phyloP scores from a whole-genome alignment of 1,140 invertebrate genomes.

The Caenorhabditis latens region DNA sequence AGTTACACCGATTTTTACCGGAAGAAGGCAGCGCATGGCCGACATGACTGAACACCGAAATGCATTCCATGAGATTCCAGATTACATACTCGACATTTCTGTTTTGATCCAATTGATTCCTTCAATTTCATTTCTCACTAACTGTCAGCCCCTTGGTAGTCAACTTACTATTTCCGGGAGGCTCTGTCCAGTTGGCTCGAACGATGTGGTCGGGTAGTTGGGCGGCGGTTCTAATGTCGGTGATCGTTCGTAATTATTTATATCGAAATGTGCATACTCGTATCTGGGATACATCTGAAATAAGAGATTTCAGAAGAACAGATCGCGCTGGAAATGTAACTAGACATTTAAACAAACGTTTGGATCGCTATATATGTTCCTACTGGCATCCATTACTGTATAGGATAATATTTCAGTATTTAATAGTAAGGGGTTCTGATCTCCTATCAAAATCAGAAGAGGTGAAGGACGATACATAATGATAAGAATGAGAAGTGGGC shows the following conservation, averaged over 20 bases:
- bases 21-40: slow-evolving; percentile 27
- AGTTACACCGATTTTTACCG: slow-evolving; percentile 42
- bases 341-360: not conserved
- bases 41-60: slow-evolving; percentile 29
- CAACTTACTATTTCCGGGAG: slow-evolving; percentile 3
- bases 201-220: not conserved
- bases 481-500: slow-evolving; percentile 27
- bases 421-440: not conserved
- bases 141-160: not conserved
- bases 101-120: not conserved
- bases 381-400: not conserved
- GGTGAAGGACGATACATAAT: not conserved
- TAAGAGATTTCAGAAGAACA: not conserved
- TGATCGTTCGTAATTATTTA: not conserved
- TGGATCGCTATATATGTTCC: slow-evolving; percentile 22
- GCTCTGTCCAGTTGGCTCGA: not conserved
- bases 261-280: slow-evolving; percentile 28
- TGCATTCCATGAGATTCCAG: slow-evolving; percentile 42
- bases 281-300: slow-evolving; percentile 50
- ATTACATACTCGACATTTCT: slow-evolving; percentile 16
- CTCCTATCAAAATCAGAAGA: slow-evolving; percentile 1
- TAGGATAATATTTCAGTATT: not conserved
- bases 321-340: not conserved
- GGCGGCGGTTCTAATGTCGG: not conserved
- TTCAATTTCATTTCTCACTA: not conserved